Evolutionary conservation across 2,888 invertebrate genomes (phyloP).

Genomic region (Euclidia mi): DNA sequence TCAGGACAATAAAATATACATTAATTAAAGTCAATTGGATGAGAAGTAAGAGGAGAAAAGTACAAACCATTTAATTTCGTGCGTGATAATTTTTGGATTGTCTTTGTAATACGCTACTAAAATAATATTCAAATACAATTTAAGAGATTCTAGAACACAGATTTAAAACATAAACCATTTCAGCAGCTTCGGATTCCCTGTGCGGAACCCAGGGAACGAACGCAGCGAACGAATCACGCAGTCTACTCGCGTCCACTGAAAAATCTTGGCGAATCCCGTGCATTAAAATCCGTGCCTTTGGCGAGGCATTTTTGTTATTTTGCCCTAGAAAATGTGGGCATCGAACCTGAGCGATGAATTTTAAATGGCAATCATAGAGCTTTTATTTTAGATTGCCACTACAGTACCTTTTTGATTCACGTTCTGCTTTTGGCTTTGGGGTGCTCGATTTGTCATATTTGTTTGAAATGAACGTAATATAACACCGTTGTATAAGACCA

Average conservation of each 20-base stretch:
- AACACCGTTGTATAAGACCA: too few species aligned
- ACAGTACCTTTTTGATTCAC: background rate
- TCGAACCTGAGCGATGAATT: constrained; percentile 53
- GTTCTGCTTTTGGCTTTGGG: background rate
- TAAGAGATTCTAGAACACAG: background rate
- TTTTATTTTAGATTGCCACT: constrained; percentile 27
- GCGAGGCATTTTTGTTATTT: constrained; percentile 70
- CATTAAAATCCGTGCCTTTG: constrained; percentile 71
- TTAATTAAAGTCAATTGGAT: too few species aligned
- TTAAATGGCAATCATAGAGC: constrained; percentile 48
- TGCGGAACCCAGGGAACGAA: constrained; percentile 58
- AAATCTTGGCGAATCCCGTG: constrained; percentile 77
- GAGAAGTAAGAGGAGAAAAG: too few species aligned
- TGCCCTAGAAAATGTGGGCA: constrained; percentile 58
- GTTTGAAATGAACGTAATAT: background rate
- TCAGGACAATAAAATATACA: too few species aligned
- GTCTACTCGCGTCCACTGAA: constrained; percentile 75
- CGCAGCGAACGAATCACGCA: constrained; percentile 74
- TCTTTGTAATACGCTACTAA: too few species aligned
- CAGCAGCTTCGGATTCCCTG: background rate
- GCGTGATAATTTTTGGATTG: too few species aligned
- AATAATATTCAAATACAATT: background rate
- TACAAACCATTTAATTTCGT: too few species aligned
- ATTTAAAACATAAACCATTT: constrained; percentile 9
- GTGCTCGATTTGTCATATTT: background rate